Evolutionary conservation across 2,113 vertebrate species (phyloP).

Genomic region (Ceyx margarethae): DNA sequence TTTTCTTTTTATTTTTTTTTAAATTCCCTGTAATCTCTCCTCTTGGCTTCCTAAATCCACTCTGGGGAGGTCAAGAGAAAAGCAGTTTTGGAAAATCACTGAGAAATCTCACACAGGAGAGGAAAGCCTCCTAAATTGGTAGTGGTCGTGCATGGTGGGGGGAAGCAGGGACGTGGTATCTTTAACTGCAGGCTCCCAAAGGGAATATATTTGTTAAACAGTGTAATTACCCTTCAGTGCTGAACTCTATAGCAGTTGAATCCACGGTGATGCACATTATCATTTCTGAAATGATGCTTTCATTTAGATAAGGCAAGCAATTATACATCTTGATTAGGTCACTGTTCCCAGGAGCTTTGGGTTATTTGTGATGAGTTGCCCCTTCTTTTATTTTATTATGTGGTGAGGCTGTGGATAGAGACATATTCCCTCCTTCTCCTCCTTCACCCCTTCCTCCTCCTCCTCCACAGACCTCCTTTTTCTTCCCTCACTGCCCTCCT

Average conservation of each 20-base stretch:
- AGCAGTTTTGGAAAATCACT: not conserved
- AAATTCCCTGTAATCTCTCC: not conserved
- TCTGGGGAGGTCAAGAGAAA: not conserved
- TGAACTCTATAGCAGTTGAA: conserved; percentile 72
- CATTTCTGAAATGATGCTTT: conserved; percentile 78
- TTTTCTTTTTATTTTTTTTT: not conserved
- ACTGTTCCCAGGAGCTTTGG: conserved; percentile 71
- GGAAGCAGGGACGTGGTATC: conserved; percentile 56
- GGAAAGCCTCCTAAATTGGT: not conserved
- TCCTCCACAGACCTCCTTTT: not conserved
- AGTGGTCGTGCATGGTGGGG: not conserved
- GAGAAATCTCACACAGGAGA: not conserved
- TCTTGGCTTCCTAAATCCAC: not conserved
- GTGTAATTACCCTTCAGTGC: conserved; percentile 81
- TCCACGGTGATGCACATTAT: conserved; percentile 73
- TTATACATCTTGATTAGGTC: conserved; percentile 84
- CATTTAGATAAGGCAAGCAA: conserved; percentile 81
- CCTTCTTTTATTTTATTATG: conserved; percentile 52
- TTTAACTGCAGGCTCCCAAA: conserved; percentile 73
- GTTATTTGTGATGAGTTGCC: conserved; percentile 64
- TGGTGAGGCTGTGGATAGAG: not conserved
- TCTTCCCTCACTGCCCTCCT: not conserved
- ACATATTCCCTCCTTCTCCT: not conserved
- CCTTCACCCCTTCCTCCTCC: not conserved
- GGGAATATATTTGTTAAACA: conserved; percentile 83